Percentiles rank a stretch among this genome's conserved stretches.
Conservation (phyloP, 92 coral and sea anemone species). For the Palythoa heliodiscus region DNA sequence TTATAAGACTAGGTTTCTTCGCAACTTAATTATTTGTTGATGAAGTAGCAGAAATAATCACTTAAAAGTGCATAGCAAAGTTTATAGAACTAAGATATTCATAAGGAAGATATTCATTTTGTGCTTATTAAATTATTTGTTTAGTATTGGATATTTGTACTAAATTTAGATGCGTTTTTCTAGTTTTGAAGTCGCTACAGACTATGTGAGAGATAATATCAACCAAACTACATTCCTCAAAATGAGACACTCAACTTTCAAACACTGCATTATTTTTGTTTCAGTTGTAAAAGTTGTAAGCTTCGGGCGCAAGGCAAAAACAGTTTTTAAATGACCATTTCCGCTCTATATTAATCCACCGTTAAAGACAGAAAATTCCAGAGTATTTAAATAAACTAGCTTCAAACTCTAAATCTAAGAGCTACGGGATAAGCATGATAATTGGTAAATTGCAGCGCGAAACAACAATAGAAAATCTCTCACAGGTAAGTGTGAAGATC, state of each 20-base stretch:
- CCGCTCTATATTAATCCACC: not conserved
- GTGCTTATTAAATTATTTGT: not conserved
- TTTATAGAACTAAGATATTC: not conserved
- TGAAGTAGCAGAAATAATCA: not conserved
- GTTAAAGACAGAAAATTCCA: not conserved
- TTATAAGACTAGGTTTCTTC: not conserved
- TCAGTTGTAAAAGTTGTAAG: not conserved
- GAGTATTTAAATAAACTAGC: not conserved
- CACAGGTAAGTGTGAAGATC: too few relatives aligned
- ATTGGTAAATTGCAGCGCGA: too few relatives aligned
- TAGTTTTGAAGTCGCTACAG: too few relatives aligned
- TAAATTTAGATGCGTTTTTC: too few relatives aligned
- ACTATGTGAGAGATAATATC: not conserved
- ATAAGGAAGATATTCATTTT: not conserved
- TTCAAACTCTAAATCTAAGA: not conserved
- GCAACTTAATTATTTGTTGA: not conserved
- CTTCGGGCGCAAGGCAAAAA: constrained; percentile 5
- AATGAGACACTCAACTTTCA: not conserved
- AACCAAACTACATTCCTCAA: not conserved
- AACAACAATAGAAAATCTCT: too few relatives aligned
- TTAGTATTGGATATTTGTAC: too few relatives aligned
- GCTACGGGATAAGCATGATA: too few relatives aligned
- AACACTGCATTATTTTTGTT: not conserved
- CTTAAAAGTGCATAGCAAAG: not conserved
- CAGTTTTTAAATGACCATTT: constrained; percentile 11